Base-by-base conservation (phyloP, 2,888 invertebrate species). In the Incurvaria masculella region DNA sequence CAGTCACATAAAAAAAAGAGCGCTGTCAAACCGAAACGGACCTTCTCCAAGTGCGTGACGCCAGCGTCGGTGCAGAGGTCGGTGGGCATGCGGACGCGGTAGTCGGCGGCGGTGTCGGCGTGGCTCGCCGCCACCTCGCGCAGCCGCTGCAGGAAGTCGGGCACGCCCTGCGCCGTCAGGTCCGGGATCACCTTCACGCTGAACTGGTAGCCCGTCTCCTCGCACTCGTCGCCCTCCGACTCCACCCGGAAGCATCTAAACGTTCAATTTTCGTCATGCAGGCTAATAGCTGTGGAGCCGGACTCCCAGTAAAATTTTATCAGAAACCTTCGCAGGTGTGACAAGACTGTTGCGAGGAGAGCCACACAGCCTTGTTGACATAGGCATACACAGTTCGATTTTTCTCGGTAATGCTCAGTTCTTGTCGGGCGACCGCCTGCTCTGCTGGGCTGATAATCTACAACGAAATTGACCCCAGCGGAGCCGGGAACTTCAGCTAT, bases 41-140 rank as follows among this genome's bases (percentile, higher is more conserved):
- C 83, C 75, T 83, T 84, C 23, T 82, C 80, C 44, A 82, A 64
- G 59, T 81, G 81, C 0, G 74, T 79, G 44, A 81, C 65, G 1
- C 68, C 64, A 1, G 76, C 70, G 53, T 79, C 73, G 4, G 79
- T 78, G 56, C 82, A 82, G 19, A 80, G 66, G 21, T 81, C 75
- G 1, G 57, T 61, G 3, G 52, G 49, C 61, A 82, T 67, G 16
- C 67, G 53, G 51, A 56, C 56, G 44, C 54, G 56, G 19, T 50
- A 53, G 6, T 46, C 38, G 19, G 56, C 59, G 39, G 61, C 60
- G 46, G 64, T 63, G 46, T 66, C 61, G 2, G 54, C 56, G 18
- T 55, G 54, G 8, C 55, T 59, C 1, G 45, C 42, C 46, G 64
- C 52, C 38, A 81, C 57, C n/a, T 53, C 58, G 10, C 59, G 57